Evolutionary conservation across 2,888 invertebrate species (phyloP).

Genomic region (Athrips mouffetella): DNA sequence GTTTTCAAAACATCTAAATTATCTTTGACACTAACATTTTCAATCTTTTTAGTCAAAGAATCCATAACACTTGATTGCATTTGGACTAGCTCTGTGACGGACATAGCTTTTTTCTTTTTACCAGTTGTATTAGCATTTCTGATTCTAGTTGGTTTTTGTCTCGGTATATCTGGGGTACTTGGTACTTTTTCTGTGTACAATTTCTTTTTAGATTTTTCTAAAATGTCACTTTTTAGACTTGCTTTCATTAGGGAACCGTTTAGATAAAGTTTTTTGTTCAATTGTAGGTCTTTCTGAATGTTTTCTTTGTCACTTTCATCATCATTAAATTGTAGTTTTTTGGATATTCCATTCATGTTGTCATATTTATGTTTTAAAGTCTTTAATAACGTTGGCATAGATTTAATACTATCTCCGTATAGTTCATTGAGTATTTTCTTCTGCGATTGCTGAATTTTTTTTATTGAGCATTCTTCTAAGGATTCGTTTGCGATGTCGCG

Average conservation of each 20-base stretch:
- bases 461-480: conserved; percentile 57
- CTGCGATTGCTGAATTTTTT: conserved; percentile 60
- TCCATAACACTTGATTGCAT: conserved; percentile 47
- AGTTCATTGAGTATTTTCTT: conserved; percentile 68
- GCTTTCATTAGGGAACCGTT: conserved; percentile 56
- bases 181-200: conserved; percentile 59
- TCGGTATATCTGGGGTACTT: conserved; percentile 51
- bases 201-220: conserved; percentile 58
- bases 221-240: conserved; percentile 32
- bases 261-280: conserved; percentile 53
- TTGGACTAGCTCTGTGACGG: conserved; percentile 60
- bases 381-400: conserved; percentile 65
- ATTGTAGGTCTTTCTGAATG: conserved; percentile 43
- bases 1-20: background rate
- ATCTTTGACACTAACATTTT: conserved; percentile 29
- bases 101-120: conserved; percentile 54
- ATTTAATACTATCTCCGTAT: conserved; percentile 78
- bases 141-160: conserved; percentile 30
- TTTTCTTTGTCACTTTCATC: conserved; percentile 63
- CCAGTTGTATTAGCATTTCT: conserved; percentile 49
- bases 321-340: conserved; percentile 52
- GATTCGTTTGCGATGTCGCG: conserved; percentile 61
- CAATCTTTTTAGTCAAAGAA: conserved; percentile 40
- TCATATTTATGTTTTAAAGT: conserved; percentile 44
- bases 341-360: conserved; percentile 46